These are phyloP conservation scores for Bombus ignitus DNA, from an alignment of 1,140 invertebrate genomes.

Conservation along the genomic window DNA sequence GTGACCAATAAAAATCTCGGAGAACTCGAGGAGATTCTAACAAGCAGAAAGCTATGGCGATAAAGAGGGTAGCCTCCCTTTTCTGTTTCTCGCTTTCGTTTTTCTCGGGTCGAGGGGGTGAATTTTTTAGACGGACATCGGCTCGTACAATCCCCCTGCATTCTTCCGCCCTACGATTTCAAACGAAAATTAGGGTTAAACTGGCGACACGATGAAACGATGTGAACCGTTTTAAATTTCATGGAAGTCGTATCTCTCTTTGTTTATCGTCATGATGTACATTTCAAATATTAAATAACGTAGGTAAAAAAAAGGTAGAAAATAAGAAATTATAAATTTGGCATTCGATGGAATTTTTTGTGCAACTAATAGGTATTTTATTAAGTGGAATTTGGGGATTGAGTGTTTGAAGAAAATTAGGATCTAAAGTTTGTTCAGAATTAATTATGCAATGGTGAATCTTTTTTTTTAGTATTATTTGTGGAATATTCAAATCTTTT, in stretches of 20 bases:
- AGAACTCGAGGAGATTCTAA: slow-evolving; percentile 41
- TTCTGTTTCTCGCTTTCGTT: slow-evolving; percentile 31
- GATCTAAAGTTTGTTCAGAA: not conserved
- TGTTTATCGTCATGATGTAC: not conserved
- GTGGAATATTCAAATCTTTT: too few relatives aligned
- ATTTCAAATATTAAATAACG: not conserved
- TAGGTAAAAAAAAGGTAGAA: not conserved
- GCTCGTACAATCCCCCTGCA: too few relatives aligned
- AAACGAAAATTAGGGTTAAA: not conserved
- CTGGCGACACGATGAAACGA: not conserved
- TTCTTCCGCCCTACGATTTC: too few relatives aligned
- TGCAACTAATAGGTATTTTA: not conserved
- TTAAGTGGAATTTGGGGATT: not conserved
- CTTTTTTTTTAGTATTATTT: too few relatives aligned
- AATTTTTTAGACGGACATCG: slow-evolving; percentile 33
- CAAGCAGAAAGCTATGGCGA: slow-evolving; percentile 14
- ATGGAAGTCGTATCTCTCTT: not conserved
- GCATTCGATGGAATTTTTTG: not conserved
- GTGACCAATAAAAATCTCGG: slow-evolving; percentile 40
- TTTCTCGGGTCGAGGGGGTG: slow-evolving; percentile 16
- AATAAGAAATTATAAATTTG: not conserved
- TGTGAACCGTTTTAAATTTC: not conserved
- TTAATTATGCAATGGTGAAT: too few relatives aligned
- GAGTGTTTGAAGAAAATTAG: not conserved
- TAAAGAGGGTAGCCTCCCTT: slow-evolving; percentile 49